A percentile compares a stretch with the other conserved stretches of the same genome.
phyloP scores from a whole-genome alignment of 2,888 invertebrate genomes.

The Protophormia terraenovae region DNA sequence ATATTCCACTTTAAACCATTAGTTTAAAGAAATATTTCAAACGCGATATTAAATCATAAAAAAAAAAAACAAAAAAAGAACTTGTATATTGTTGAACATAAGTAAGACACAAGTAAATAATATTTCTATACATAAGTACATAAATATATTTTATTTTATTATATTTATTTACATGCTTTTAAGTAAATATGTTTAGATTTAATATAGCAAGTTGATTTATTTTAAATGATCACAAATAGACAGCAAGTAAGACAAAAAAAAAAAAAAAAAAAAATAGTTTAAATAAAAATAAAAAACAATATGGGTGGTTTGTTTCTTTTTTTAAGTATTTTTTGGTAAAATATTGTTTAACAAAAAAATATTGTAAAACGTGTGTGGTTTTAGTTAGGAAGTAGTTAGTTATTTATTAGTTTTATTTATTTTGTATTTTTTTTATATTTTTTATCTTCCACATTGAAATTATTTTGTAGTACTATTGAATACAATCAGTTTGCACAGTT shows the following conservation, averaged over 20 bases:
- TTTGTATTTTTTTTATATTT: neutral
- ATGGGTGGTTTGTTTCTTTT: conserved; percentile 58
- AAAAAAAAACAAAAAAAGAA: conserved; percentile 36
- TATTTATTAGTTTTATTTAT: conserved; percentile 40
- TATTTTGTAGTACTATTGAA: neutral
- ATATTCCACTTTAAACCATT: neutral
- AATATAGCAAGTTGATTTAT: conserved; percentile 63
- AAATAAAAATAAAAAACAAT: conserved; percentile 33
- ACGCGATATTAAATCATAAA: conserved; percentile 55
- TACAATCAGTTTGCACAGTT: conserved; percentile 1
- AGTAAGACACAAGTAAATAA: conserved; percentile 42
- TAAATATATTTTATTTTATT: neutral
- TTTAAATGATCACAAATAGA: conserved; percentile 64
- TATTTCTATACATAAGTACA: neutral
- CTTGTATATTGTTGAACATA: conserved; percentile 48
- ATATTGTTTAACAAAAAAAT: conserved; percentile 49
- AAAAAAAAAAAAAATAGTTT: neutral
- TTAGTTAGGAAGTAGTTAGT: conserved; percentile 61
- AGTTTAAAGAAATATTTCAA: conserved; percentile 16
- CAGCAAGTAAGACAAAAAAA: conserved; percentile 47
- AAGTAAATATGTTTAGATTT: conserved; percentile 32
- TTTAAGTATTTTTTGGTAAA: conserved; percentile 35
- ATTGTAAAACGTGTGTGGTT: conserved; percentile 65
- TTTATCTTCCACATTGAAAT: conserved; percentile 49
- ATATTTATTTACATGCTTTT: neutral